Base-by-base conservation (phyloP, 2,113 vertebrate genomes). In the Natator depressus region DNA sequence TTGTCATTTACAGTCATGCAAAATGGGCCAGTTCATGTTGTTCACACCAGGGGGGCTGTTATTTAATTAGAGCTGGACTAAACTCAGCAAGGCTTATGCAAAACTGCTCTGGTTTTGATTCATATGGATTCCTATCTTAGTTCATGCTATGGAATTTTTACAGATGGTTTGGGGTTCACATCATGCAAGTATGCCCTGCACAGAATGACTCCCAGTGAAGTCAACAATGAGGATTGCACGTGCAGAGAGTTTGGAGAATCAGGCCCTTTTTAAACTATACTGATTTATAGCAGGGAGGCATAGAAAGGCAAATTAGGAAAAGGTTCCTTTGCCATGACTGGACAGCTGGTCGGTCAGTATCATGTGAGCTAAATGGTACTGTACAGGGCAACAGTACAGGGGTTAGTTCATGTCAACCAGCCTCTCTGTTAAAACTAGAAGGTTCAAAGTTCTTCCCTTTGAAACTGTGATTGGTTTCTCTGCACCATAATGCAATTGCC, bases 261-360 rank as follows among this genome's bases (percentile, higher is more conserved):
- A 29, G 25, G 75, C 12, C 42, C 42, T 78, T 69, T 69, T 38
- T 38, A 72, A 38, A 38, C 17, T 10, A 38, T 19, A 38, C 42
- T 25, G 46, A 14, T 47, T 13, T 25, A 47, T 8, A 27, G 42
- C 42, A 78, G 42, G 24, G 75, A 81, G 80, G 51, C 24, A 22
- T 3, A n/a, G 49, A 54, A 53, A 38, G 11, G 75, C 85, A 96
- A 93, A 93, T 95, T 87, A 57, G 87, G 84, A 95, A 95, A 96
- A 93, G 53, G 46, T 72, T 88, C 83, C 47, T 93, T 95, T 51
- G 20, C 94, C 35, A 93, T 83, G 65, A 90, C 51, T 96, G 94
- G 80, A 91, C 93, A 35, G 47, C 47, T 54, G 53, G 20, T 3
- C 53, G 38, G 49, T 85, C 16, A 27, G 13, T 49, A 80, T 50